Evolutionary conservation across 2,113 vertebrate species (phyloP), one percentile per base, ranked within the genome.

Genomic region (Syrmaticus mikado): DNA sequence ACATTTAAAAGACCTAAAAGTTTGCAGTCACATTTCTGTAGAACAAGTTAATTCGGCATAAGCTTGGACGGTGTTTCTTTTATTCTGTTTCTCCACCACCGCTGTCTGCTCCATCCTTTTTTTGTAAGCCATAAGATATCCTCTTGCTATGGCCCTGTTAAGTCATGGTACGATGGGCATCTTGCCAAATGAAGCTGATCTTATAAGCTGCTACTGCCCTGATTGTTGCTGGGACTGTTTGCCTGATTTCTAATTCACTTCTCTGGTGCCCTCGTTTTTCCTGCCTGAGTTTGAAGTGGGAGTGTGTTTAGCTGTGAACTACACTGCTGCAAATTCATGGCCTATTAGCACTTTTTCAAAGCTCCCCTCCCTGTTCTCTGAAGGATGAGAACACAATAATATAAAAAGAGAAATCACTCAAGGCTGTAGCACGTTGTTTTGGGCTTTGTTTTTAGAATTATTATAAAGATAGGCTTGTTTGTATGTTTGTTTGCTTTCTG

Each of bases 171-270:
- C 38, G 77, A 62, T 55, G 62, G 96, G 95, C 96, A 94, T 43
- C 66, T 81, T 80, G 95, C 95, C 95, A 97, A 73, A 88, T 34
- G 28, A 89, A 77, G 87, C 86, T 96, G 93, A 97, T 94, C 92
- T 88, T 89, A 87, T 96, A 97, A 96, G 89, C 87, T 95, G 90
- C 91, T 71, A 4, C 82, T 97, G 89, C 79, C 92, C 97, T 95
- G 83, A 60, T 96, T 95, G 89, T 67, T 85, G 74, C 78, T 91
- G 80, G 87, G 81, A 80, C 92, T 82, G 70, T 55, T 71, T 46
- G 66, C 48, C 6, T 22, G 76, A 71, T 92, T 91, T 93, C 94
- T 89, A 96, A 96, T 96, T 96, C 81, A 86, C 36, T 96, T 95
- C 72, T 71, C 73, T 67, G 68, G 34, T 90, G 86, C 60, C 86